Conservation (phyloP, 2,113 vertebrate genomes). For the Gracilinanus agilis region DNA sequence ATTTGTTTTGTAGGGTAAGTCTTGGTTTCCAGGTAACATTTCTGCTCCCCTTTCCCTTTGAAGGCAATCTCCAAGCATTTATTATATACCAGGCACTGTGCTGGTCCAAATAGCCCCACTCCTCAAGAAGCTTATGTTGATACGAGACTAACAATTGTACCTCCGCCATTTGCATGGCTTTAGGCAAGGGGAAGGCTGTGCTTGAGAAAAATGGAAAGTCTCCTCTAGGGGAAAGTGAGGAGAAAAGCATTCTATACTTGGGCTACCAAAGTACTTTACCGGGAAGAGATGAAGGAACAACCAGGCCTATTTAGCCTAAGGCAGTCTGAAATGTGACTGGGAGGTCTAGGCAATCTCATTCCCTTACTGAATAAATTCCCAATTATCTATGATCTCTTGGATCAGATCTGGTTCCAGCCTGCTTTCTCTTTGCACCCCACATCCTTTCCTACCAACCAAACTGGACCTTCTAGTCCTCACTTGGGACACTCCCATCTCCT, state of each 20-base stretch:
- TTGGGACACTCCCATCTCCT: too few relatives aligned
- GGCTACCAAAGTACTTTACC: neutral
- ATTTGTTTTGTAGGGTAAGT: neutral
- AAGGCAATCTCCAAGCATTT: neutral
- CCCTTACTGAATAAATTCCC: neutral
- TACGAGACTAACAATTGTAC: neutral
- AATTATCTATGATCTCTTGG: neutral
- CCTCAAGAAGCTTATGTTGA: neutral
- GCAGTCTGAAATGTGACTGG: neutral
- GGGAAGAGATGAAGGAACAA: neutral
- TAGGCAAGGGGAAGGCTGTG: neutral
- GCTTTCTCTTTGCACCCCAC: too few relatives aligned
- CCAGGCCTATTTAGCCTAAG: neutral
- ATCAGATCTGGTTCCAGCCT: neutral
- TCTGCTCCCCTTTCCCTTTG: neutral
- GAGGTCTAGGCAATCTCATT: neutral
- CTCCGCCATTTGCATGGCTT: neutral
- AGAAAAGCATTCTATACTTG: neutral
- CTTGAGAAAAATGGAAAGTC: neutral
- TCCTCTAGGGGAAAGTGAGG: neutral
- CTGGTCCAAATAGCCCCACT: neutral
- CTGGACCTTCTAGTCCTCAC: too few relatives aligned
- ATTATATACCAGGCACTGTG: neutral
- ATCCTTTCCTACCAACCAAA: too few relatives aligned
- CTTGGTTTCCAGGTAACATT: neutral